These are phyloP conservation scores for Acestrorhynchus altus DNA, from an alignment of 2,797 vertebrate species.

Conservation along the genomic window DNA sequence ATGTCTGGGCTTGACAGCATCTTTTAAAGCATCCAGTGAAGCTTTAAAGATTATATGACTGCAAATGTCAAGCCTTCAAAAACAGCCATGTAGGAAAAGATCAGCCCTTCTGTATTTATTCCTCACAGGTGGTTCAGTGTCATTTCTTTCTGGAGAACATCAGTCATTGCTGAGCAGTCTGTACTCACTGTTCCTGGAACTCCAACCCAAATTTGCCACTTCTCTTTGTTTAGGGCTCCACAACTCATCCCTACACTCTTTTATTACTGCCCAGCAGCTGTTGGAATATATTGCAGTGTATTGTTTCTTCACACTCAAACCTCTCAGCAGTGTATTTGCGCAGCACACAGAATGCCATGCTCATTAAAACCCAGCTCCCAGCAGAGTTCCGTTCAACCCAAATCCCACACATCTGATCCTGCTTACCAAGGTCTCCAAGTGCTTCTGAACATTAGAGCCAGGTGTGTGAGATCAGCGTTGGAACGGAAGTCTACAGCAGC, in stretches of 20 bases:
- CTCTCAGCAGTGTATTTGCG: neutral
- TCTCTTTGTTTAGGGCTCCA: neutral
- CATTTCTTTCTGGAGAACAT: neutral
- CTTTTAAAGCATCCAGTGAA: neutral
- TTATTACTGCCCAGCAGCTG: neutral
- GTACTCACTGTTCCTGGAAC: neutral
- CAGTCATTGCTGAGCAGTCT: neutral
- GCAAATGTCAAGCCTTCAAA: neutral
- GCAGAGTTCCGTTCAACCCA: neutral
- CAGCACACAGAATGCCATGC: neutral
- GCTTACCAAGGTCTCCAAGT: neutral
- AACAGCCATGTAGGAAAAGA: neutral
- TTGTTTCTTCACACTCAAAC: too few species aligned
- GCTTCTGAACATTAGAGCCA: neutral
- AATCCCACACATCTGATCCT: conserved; percentile 9
- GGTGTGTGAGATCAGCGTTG: neutral
- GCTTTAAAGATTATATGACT: neutral
- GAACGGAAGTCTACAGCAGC: neutral
- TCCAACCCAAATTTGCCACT: neutral
- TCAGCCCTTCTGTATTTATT: neutral
- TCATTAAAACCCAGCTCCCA: neutral
- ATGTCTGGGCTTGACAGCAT: neutral
- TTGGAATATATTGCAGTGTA: too few species aligned
- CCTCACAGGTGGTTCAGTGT: neutral
- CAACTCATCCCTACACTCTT: neutral